These are phyloP conservation scores for Aspiorhynchus laticeps DNA, from an alignment of 2,113 vertebrate genomes.

Conservation along the genomic window DNA sequence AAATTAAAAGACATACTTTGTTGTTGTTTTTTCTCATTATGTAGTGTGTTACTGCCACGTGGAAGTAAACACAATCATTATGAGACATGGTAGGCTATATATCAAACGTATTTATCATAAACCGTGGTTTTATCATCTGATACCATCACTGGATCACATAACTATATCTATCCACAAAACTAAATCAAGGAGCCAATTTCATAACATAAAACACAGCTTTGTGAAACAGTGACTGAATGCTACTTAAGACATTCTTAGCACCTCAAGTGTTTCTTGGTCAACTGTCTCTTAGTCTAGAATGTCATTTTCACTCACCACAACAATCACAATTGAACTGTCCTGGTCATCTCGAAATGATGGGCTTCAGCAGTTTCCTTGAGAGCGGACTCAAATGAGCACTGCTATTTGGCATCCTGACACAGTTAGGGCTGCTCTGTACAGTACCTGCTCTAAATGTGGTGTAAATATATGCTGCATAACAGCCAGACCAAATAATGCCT, in stretches of 20 bases:
- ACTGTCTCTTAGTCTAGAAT: background rate
- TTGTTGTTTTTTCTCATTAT: background rate
- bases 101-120: background rate
- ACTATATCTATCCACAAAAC: background rate
- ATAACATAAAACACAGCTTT: background rate
- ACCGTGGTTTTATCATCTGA: background rate
- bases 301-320: background rate
- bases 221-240: background rate
- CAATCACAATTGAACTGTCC: background rate
- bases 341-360: background rate
- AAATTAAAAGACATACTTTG: background rate
- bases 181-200: background rate
- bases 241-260: background rate
- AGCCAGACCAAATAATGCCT: background rate
- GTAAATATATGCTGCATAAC: background rate
- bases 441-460: background rate
- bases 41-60: background rate
- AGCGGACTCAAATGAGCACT: background rate
- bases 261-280: background rate
- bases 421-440: background rate
- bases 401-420: background rate
- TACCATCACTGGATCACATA: background rate
- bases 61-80: background rate
- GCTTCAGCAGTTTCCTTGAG: slow-evolving; percentile 10
- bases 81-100: background rate